phyloP scores from a whole-genome alignment of 2,797 vertebrate species.

The Hydrophis major region DNA sequence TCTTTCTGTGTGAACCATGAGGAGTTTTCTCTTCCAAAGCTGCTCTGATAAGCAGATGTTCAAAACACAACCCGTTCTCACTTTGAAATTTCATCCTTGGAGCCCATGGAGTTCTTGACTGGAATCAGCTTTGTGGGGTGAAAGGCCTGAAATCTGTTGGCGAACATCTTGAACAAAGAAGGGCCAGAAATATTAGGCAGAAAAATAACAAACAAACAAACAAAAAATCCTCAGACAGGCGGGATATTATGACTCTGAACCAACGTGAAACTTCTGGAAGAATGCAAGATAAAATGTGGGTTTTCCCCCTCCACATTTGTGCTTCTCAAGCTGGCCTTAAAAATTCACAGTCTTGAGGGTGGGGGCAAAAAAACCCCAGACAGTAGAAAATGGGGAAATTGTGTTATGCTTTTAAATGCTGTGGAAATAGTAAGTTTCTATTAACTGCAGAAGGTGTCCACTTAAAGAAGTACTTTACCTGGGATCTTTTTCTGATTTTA shows the following conservation, averaged over 20 bases:
- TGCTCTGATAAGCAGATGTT: background rate
- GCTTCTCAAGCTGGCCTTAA: slow-evolving; percentile 13
- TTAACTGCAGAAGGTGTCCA: background rate
- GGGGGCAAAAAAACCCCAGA: background rate
- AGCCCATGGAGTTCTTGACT: background rate
- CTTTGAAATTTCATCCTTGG: background rate
- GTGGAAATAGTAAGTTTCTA: background rate
- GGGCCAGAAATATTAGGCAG: slow-evolving; percentile 20
- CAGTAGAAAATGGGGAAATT: slow-evolving; percentile 16
- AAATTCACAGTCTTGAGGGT: background rate
- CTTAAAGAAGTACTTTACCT: background rate
- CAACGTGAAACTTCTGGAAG: slow-evolving; percentile 29
- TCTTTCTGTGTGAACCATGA: background rate
- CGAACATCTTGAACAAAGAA: slow-evolving; percentile 4
- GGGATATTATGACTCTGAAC: slow-evolving; percentile 1
- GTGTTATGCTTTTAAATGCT: background rate
- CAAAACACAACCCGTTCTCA: background rate
- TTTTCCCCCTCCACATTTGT: slow-evolving; percentile 25
- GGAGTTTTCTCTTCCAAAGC: background rate
- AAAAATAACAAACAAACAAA: background rate
- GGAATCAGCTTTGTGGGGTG: background rate
- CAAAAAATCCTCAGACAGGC: background rate
- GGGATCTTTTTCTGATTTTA: background rate
- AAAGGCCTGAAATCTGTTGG: slow-evolving; percentile 13
- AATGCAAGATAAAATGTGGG: slow-evolving; percentile 22